A percentile compares a stretch with the other conserved stretches of the same genome.
phyloP scores from a whole-genome alignment of 2,113 vertebrate genomes.

The Crotalus helleri region DNA sequence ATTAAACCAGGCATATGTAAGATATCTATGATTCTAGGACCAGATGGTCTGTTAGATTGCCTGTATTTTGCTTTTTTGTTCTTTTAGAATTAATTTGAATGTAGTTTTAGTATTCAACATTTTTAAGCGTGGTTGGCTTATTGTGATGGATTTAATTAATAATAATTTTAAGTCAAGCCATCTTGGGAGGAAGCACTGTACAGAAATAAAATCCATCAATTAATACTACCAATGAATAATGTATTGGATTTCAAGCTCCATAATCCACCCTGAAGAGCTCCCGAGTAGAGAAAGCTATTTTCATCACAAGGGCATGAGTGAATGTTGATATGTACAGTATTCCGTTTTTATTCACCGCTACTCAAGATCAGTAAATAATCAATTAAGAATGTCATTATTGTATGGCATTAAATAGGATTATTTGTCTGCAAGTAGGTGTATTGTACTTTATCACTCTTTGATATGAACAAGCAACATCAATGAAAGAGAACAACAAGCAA shows the following conservation, averaged over 20 bases:
- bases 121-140: neutral
- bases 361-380: neutral
- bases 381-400: neutral
- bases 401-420: neutral
- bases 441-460: neutral
- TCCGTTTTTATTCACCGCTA: neutral
- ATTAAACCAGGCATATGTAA: neutral
- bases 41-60: neutral
- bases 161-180: neutral
- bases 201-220: neutral
- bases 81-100: neutral
- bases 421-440: neutral
- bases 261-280: neutral
- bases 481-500: neutral
- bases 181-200: neutral
- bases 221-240: neutral
- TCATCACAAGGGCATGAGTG: neutral
- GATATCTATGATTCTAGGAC: neutral
- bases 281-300: neutral
- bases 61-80: neutral
- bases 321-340: neutral
- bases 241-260: neutral
- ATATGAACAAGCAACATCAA: neutral
- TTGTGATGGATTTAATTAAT: neutral
- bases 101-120: neutral